Evolutionary conservation across 2,113 vertebrate species (phyloP), one percentile per base, ranked within the genome.

Genomic region (Pelmatolapia mariae): DNA sequence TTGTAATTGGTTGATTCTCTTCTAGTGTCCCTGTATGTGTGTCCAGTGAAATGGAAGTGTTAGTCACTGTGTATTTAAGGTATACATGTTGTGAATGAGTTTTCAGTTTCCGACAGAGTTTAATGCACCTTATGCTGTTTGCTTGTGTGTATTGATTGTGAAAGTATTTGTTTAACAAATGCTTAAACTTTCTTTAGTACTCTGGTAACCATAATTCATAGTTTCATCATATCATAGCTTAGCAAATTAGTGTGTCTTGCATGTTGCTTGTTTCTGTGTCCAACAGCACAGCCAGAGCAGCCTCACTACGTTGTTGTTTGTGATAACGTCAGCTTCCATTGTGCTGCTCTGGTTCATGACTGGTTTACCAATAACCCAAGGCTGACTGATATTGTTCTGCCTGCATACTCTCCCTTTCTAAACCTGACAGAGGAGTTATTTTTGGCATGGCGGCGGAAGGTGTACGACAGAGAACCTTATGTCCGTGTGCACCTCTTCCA

Each of bases 181-280:
- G 11, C 11, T 54, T 54, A 56, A 56, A 56, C 0, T 0, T 24
- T 54, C n/a, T 54, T 56, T 56, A 56, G 6, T 56, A 56, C 53
- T 56, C 53, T 56, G 53, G 53, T 56, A 56, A 56, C 53, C 3
- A 1, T 54, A 56, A 56, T 24, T 24, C 2, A 13, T 1, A 56
- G 6, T 56, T 56, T 56, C 53, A 3, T 56, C 24, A 8, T 4
- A 56, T 56, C 53, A 56, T 4, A 56, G n/a, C 2, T 22, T 0
- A 22, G n/a, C 52, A 54, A 54, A 2, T 22, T 22, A 22, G 52
- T 6, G 19, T 53, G 0, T 22, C 52, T 22, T 54, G n/a, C 52
- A 54, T 54, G 3, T 54, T 54, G 5, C 0, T 0, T 22, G 3
- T 54, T 54, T 54, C n/a, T n/a, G n/a, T n/a, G n/a, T n/a, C n/a